A percentile compares a stretch with the other conserved stretches of the same genome.
Conservation (phyloP, 1,140 invertebrate species). For the Bombyx mori region DNA sequence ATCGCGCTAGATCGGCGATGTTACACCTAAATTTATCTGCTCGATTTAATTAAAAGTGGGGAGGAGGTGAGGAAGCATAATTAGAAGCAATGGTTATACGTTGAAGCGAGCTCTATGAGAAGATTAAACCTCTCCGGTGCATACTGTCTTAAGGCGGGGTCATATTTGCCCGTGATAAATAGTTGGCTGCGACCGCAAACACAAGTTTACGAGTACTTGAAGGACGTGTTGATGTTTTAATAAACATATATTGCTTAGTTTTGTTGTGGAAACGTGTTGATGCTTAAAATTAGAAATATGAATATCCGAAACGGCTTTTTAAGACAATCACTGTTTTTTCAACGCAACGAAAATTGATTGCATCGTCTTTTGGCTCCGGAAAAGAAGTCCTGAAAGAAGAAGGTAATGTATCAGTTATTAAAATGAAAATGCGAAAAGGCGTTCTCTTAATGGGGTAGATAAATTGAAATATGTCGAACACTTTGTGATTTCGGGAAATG, state of each 20-base stretch:
- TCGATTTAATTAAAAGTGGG: constrained; percentile 53
- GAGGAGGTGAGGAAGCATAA: constrained; percentile 34
- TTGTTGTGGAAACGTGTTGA: neutral
- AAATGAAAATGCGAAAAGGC: no score
- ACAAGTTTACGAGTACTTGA: constrained; percentile 4
- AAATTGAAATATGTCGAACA: no score
- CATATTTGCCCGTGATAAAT: constrained; percentile 1
- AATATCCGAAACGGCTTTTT: no score
- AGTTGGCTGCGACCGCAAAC: neutral
- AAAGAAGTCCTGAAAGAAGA: no score
- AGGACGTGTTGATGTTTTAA: constrained; percentile 2
- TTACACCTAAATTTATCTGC: constrained; percentile 43
- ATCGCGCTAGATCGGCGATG: constrained; percentile 19
- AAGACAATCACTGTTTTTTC: no score
- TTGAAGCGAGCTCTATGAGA: constrained; percentile 12
- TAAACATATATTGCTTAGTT: neutral
- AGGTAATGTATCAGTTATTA: no score
- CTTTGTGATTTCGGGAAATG: no score
- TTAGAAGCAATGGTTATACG: constrained; percentile 37
- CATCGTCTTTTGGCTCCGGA: no score
- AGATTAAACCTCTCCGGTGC: constrained; percentile 31
- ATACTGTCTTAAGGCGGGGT: constrained; percentile 4
- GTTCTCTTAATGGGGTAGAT: no score
- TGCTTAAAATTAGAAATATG: neutral
- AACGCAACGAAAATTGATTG: no score